phyloP scores from a whole-genome alignment of 2,113 vertebrate species.

The Toxostoma redivivum region DNA sequence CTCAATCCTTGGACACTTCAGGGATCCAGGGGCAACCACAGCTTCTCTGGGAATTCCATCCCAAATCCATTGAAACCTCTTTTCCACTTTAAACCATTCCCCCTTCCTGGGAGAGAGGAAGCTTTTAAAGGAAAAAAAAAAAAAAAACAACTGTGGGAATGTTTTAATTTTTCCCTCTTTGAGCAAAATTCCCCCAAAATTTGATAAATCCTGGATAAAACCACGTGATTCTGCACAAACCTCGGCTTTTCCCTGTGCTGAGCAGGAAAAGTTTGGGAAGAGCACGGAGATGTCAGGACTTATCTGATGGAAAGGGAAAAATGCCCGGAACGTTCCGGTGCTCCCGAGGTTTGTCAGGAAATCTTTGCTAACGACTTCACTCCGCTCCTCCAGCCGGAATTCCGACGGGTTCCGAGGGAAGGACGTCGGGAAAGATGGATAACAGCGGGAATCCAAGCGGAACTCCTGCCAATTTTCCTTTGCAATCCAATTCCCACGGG shows the following conservation, averaged over 20 bases:
- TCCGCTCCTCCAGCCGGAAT: background rate
- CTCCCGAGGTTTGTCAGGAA: background rate
- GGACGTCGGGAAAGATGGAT: constrained; percentile 12
- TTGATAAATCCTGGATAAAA: background rate
- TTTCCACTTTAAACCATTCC: background rate
- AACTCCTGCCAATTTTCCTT: constrained; percentile 12
- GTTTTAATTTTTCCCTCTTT: background rate
- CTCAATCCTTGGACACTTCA: background rate
- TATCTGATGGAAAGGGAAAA: background rate
- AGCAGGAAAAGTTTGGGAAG: background rate
- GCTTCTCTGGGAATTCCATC: background rate
- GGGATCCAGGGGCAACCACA: background rate
- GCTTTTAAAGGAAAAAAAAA: background rate
- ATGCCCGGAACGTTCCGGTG: background rate
- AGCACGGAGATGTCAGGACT: background rate
- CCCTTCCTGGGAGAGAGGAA: background rate
- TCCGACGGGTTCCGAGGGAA: background rate
- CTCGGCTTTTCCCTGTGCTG: background rate
- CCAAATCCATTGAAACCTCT: background rate
- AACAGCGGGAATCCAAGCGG: background rate
- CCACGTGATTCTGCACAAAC: fast-evolving
- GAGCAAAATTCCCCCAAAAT: background rate
- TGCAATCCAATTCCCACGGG: constrained; percentile 39
- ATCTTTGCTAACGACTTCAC: constrained; percentile 10
- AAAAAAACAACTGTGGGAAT: background rate